A percentile compares a stretch with the other conserved stretches of the same genome.
Evolutionary conservation across 1,140 invertebrate species (phyloP).

Genomic region (Radopholus similis): DNA sequence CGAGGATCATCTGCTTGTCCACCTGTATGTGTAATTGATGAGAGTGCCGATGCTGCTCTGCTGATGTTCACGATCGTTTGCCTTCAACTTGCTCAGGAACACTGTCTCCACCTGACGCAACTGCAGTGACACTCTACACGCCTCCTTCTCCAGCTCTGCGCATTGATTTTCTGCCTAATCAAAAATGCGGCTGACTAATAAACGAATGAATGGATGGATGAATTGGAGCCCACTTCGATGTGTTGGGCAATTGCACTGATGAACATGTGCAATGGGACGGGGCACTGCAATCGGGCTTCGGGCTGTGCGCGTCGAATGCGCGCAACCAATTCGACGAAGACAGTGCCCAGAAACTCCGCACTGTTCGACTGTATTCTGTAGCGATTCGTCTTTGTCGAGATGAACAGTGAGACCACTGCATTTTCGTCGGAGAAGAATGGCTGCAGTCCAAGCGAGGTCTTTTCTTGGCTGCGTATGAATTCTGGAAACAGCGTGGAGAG

Average conservation of each 20-base stretch:
- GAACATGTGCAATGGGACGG: conserved; percentile 45
- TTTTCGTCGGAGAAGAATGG: conserved; percentile 26
- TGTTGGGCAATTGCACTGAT: conserved; percentile 31
- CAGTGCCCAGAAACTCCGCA: conserved; percentile 37
- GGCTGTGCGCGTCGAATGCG: conserved; percentile 34
- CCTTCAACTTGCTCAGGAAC: conserved; percentile 33
- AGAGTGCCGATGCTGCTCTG: conserved; percentile 26
- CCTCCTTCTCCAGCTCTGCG: conserved; percentile 17
- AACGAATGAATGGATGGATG: background rate
- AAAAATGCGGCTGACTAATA: too few relatives aligned
- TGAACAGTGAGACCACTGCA: conserved; percentile 32
- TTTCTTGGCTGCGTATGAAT: conserved; percentile 14
- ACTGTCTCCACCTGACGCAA: conserved; percentile 46
- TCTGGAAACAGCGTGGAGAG: conserved; percentile 35
- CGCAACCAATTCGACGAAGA: conserved; percentile 31
- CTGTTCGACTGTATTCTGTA: conserved; percentile 45
- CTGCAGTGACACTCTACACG: conserved; percentile 33
- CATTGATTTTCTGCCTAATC: conserved; percentile 30
- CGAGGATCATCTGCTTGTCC: background rate
- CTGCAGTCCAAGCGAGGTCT: conserved; percentile 41
- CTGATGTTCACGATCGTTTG: conserved; percentile 28
- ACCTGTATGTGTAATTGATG: conserved; percentile 44
- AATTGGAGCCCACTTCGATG: conserved; percentile 27
- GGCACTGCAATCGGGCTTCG: conserved; percentile 39
- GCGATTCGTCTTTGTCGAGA: conserved; percentile 36